Base-by-base conservation (phyloP, 92 coral and sea anemone genomes). In the Epizoanthus illoricatus region DNA sequence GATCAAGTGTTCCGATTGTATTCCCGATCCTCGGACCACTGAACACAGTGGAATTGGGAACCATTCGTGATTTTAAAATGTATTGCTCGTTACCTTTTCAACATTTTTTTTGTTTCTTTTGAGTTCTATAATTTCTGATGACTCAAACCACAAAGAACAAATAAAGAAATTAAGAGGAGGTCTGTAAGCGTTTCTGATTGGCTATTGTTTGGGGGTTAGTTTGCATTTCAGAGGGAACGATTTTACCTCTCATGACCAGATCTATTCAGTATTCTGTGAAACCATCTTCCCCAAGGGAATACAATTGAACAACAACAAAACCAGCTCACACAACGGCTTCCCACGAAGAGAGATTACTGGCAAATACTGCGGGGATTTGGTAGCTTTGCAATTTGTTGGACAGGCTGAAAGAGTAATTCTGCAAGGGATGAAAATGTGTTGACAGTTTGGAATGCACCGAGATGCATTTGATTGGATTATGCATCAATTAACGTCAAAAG, bases 371-470 rank as follows among this genome's bases (percentile, higher is more conserved):
- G 71, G 16, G 76, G 92, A 84, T 86, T 79, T 89, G 76, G 79
- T 81, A 75, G 74, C 69, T 61, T 88, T 86, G 84, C 84, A 83
- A 80, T 84, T 52, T 70, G 69, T 78, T 75, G 81, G 89, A 80
- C 76, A 72, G 92, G 80, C 83, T 84, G 80, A 84, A 84, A 74
- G 87, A 82, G 89, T 68, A 64, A 62, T 88, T 84, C 80, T 79
- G 69, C 90, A 67, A 70, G 69, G 71, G 85, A 43, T 83, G 87
- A 86, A 88, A 86, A 71, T 81, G 90, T 91, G 97, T 78, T 93
- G 97, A 93, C 92, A 93, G 57, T 81, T 57, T 74, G 94, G 97
- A 93, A 93, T 93, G 97, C 90, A 82, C 65, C 69, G 71, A 23
- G 74, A 61, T 75, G 86, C 75, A 63, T 91, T 84, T 93, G 97